phyloP scores from a whole-genome alignment of 2,888 invertebrate species.

The Teinopalpus imperialis region DNA sequence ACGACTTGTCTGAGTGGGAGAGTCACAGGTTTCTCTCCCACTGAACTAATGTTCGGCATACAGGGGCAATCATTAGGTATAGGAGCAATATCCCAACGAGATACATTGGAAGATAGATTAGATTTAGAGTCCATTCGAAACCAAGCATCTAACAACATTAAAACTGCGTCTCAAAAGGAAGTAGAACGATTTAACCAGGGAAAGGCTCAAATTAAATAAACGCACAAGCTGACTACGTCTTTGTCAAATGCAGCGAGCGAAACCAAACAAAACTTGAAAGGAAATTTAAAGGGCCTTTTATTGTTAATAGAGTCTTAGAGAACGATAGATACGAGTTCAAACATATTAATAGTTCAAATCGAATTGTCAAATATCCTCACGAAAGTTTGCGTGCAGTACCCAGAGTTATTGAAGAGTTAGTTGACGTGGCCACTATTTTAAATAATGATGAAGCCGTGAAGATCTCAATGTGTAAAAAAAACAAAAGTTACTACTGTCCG shows the following conservation, averaged over 20 bases:
- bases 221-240: constrained; percentile 30
- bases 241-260: constrained; percentile 31
- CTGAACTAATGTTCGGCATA: constrained; percentile 35
- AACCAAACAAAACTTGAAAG: constrained; percentile 31
- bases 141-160: background rate
- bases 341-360: constrained; percentile 23
- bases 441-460: constrained; percentile 14
- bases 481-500: no score
- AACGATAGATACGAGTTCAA: constrained; percentile 29
- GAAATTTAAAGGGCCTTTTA: constrained; percentile 29
- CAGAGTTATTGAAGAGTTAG: constrained; percentile 19
- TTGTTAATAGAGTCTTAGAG: constrained; percentile 20
- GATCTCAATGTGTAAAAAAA: no score
- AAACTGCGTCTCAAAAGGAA: background rate
- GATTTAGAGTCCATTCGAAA: background rate
- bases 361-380: constrained; percentile 30
- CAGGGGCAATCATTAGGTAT: constrained; percentile 22
- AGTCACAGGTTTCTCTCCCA: constrained; percentile 31
- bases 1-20: constrained; percentile 29
- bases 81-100: constrained; percentile 11
- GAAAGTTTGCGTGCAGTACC: constrained; percentile 31
- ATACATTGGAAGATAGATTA: background rate
- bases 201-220: constrained; percentile 26
- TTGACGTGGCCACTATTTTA: background rate
- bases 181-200: constrained; percentile 23